Base-by-base conservation (phyloP, 2,888 invertebrate species). In the Tachina lurida region DNA sequence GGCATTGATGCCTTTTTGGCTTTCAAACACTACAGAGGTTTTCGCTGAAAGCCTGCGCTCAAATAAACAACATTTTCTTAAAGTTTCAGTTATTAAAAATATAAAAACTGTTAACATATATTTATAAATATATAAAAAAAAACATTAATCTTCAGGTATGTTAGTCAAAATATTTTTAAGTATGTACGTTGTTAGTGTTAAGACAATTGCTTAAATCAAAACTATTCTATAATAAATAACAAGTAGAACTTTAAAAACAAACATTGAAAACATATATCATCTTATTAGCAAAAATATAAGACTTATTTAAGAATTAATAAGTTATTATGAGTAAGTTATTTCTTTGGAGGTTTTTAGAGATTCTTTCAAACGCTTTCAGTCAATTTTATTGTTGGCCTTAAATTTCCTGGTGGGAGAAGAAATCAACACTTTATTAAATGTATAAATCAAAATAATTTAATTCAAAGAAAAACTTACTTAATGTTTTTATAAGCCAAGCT, bases 1-100 rank as follows among this genome's bases (percentile, higher is more conserved):
- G 97, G 95, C 0, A 94, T 96, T 60, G 97, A 97, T 91, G 96
- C 96, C 1, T 96, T 96, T 92, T 94, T 96, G 88, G 95, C 97
- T 0, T 96, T 96, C 89, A 95, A 94, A 88, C 95, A 95, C 89
- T 95, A 94, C 88, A 95, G 94, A 90, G 95, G 95, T 45, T 94
- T 94, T 88, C 94, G 95, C 93, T 95, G 91, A 85, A n/a, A n/a
- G n/a, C n/a, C n/a, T n/a, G n/a, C n/a, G n/a, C n/a, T n/a, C n/a
- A n/a, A 43, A 45, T 49, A 45, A 68, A 63, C n/a, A 17, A 12
- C 17, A 71, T 12, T 43, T 12, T 74, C 39, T 52, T 54, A 52
- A 7, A 10, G 5, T 62, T 70, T 62, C 12, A 54, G n/a, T 68
- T 78, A 70, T 58, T 12, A 56, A 71, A 60, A 76, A 58, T 54